phyloP scores from a whole-genome alignment of 2,113 vertebrate species.

The Orycteropus afer region DNA sequence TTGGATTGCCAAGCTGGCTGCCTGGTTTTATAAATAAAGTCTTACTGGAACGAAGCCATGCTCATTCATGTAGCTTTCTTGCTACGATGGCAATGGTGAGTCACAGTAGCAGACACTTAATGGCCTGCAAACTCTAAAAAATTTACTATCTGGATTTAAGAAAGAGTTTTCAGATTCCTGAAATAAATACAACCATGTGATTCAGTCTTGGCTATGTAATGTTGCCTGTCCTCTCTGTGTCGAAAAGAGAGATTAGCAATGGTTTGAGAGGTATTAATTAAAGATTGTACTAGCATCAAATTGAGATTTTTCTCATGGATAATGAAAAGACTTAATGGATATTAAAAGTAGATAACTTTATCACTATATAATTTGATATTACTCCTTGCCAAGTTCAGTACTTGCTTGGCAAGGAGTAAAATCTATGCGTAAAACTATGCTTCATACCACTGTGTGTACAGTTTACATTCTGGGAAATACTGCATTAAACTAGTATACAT shows the following conservation, averaged over 20 bases:
- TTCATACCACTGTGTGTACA: not conserved
- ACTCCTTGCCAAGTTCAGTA: not conserved
- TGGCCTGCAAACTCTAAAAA: not conserved
- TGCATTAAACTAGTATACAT: not conserved
- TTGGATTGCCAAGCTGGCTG: not conserved
- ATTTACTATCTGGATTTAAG: not conserved
- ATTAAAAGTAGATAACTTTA: not conserved
- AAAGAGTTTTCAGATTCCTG: not conserved
- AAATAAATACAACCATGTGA: not conserved
- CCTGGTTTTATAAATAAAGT: not conserved
- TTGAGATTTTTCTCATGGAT: not conserved
- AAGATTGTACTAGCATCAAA: not conserved
- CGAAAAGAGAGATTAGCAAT: not conserved
- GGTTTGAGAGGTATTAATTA: not conserved
- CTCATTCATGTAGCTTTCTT: not conserved
- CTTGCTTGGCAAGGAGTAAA: too few species aligned
- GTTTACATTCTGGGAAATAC: not conserved
- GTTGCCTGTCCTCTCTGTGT: not conserved
- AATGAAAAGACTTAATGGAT: not conserved
- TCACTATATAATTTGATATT: not conserved
- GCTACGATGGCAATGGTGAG: too few species aligned
- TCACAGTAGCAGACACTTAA: not conserved
- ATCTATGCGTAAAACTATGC: not conserved
- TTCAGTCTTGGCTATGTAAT: not conserved
- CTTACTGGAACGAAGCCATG: not conserved